Conservation (phyloP, 2,797 vertebrate species). For the Melanogrammus aeglefinus region DNA sequence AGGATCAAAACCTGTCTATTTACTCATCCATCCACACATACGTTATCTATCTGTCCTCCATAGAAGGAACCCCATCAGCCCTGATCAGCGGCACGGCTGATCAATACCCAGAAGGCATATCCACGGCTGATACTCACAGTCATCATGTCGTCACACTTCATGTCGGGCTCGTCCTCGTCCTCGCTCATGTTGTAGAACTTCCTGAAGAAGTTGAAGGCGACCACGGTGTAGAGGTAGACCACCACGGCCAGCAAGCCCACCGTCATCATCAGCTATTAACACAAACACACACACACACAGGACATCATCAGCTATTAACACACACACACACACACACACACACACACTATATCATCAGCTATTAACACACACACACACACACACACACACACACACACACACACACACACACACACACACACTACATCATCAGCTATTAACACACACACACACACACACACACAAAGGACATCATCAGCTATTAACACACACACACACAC, state of each 20-base stretch:
- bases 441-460: too few relatives aligned
- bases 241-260: conserved; percentile 90
- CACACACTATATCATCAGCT: too few relatives aligned
- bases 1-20: not conserved
- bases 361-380: too few relatives aligned
- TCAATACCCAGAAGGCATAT: not conserved
- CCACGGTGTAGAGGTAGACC: conserved; percentile 93
- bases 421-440: too few relatives aligned
- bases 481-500: not conserved
- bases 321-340: not conserved
- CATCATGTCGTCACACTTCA: conserved; percentile 99
- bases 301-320: not conserved
- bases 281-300: not conserved
- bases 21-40: not conserved
- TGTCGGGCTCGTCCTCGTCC: conserved; percentile 92
- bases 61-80: not conserved
- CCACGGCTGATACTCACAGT: conserved; percentile 71
- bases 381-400: too few relatives aligned
- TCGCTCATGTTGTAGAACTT: conserved; percentile 98
- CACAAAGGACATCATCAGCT: not conserved
- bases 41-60: not conserved
- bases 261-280: conserved; percentile 85
- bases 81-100: not conserved
- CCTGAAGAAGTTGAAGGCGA: conserved; percentile 96
- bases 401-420: too few relatives aligned